Conservation (phyloP, 2,113 vertebrate genomes). For the Nothocercus nigrocapillus region DNA sequence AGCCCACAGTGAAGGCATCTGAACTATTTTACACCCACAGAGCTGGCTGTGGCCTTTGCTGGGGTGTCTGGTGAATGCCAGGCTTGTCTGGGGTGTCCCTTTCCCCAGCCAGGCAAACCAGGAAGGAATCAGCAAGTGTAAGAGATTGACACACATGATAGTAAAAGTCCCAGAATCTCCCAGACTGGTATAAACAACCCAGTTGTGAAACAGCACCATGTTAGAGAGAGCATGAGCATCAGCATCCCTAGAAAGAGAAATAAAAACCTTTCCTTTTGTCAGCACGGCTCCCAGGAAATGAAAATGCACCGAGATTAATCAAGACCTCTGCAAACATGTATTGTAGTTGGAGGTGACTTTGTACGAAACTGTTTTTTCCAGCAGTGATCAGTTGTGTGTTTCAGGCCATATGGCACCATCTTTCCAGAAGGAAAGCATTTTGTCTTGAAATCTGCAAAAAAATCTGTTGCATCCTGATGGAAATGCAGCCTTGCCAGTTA, state of each 20-base stretch:
- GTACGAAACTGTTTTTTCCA: slow-evolving; percentile 53
- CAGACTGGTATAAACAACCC: not conserved
- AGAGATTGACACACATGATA: not conserved
- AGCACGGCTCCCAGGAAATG: not conserved
- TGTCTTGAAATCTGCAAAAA: slow-evolving; percentile 50
- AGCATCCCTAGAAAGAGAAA: not conserved
- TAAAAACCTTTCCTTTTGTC: not conserved
- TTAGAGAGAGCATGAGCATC: not conserved
- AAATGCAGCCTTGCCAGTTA: not conserved
- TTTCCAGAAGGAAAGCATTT: slow-evolving; percentile 52
- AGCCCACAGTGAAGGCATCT: not conserved
- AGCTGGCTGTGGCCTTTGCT: not conserved
- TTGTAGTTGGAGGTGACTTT: slow-evolving; percentile 32
- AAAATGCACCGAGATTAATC: not conserved
- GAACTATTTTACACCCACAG: not conserved
- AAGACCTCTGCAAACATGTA: not conserved
- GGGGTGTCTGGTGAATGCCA: not conserved
- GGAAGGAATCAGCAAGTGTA: not conserved
- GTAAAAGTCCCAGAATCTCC: not conserved
- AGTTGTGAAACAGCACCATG: not conserved
- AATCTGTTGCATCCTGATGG: slow-evolving; percentile 33
- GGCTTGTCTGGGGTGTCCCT: not conserved
- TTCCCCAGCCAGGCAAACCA: not conserved
- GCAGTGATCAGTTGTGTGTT: slow-evolving; percentile 51
- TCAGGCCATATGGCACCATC: slow-evolving; percentile 61